Base-by-base conservation (phyloP, 2,888 invertebrate genomes). In the Carcina quercana region DNA sequence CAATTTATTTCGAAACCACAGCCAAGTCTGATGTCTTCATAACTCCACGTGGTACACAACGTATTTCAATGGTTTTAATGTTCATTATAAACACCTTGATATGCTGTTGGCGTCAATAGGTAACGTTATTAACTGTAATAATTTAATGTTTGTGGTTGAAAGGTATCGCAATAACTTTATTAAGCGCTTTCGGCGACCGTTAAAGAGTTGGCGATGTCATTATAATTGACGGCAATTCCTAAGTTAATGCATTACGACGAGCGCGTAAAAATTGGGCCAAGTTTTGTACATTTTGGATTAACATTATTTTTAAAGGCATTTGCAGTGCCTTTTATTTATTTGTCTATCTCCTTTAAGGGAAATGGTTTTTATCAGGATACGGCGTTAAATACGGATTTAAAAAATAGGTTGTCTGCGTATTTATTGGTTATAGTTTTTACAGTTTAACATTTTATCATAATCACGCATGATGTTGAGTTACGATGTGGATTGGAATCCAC, bases 141-240 rank as follows among this genome's bases (percentile, higher is more conserved):
- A 19, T 6, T 13, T 26, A 26, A 26, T 21, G 10, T 6, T 13
- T 12, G 19, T 13, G 13, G 25, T 19, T 10, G 26, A 32, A 20
- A 26, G 19, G 21, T 12, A 24, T 5, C 12, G 26, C 20, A 11
- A 25, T 50, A 48, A 50, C 44, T 48, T 39, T 42, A 53, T 42
- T 45, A 47, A 47, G 44, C 45, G 42, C 53, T 51, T 54, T 59
- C 47, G 55, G 53, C 50, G 55, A 49, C 50, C 40, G 50, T 52
- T 53, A 56, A 59, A 53, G 42, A 47, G 50, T 52, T 55, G 45
- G 52, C 54, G 53, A 53, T 59, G 59, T 62, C 56, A 46, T 57
- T 58, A 58, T 61, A 63, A 61, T 57, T 57, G 61, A 59, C 49
- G 59, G 63, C 52, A 61, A 57, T 59, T 51, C 54, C 47, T 48